A percentile compares a stretch with the other conserved stretches of the same genome.
Conservation (phyloP, 2,888 invertebrate species). For the Drosophila picticornis region DNA sequence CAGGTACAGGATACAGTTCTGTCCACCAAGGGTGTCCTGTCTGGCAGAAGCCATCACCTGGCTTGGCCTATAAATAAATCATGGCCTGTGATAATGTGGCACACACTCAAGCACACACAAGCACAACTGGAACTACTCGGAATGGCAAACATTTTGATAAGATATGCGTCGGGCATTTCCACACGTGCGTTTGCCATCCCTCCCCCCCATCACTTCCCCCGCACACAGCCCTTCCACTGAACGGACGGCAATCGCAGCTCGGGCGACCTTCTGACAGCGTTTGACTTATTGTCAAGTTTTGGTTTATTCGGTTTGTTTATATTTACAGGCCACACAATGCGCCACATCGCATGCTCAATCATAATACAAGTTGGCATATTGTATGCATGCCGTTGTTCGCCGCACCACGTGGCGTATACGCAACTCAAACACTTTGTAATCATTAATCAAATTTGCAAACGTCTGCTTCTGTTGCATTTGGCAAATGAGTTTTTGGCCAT, state of each 20-base stretch:
- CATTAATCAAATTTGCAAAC: constrained; percentile 51
- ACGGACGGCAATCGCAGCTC: background rate
- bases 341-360: constrained; percentile 56
- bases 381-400: constrained; percentile 26
- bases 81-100: constrained; percentile 63
- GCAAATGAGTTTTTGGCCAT: constrained; percentile 47
- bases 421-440: constrained; percentile 23
- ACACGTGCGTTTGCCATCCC: constrained; percentile 22
- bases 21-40: constrained; percentile 21
- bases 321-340: constrained; percentile 27
- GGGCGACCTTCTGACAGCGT: constrained; percentile 36
- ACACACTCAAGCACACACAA: constrained; percentile 13
- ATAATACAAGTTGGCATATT: constrained; percentile 55
- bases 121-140: background rate
- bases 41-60: constrained; percentile 53
- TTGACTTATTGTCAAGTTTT: constrained; percentile 52
- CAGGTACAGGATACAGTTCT: background rate
- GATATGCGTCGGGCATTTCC: constrained; percentile 32
- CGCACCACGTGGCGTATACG: constrained; percentile 28
- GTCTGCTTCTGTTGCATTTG: constrained; percentile 49
- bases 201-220: background rate
- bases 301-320: too few relatives aligned
- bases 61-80: constrained; percentile 73
- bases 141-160: constrained; percentile 37
- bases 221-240: background rate